These are phyloP conservation scores for Phalera bucephala DNA, from an alignment of 2,888 invertebrate genomes.

Conservation along the genomic window DNA sequence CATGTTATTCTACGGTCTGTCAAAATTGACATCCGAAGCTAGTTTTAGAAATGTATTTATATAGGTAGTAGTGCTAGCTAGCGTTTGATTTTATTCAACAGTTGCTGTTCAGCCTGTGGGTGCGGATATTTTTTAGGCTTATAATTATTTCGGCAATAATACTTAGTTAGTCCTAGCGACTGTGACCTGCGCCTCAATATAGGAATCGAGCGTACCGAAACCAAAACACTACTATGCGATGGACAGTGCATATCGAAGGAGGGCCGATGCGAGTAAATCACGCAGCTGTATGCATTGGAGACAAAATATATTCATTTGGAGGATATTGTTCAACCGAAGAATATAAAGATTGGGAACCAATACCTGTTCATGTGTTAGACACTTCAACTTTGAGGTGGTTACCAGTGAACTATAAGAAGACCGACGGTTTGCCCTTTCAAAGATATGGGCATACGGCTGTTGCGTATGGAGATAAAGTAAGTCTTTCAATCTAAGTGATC, in stretches of 20 bases:
- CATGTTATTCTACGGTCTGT: too few relatives aligned
- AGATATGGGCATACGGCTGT: conserved; percentile 97
- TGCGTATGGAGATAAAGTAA: conserved; percentile 86
- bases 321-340: conserved; percentile 95
- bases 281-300: conserved; percentile 92
- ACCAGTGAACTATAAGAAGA: conserved; percentile 75
- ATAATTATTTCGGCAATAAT: too few relatives aligned
- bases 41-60: too few relatives aligned
- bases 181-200: too few relatives aligned
- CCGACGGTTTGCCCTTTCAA: conserved; percentile 87
- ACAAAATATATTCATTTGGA: conserved; percentile 94
- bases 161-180: too few relatives aligned
- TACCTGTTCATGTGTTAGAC: conserved; percentile 94
- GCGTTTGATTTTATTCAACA: too few relatives aligned
- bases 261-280: conserved; percentile 96
- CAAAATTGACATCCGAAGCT: too few relatives aligned
- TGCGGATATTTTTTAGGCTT: too few relatives aligned
- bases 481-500: too few relatives aligned
- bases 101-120: too few relatives aligned
- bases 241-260: conserved; percentile 94
- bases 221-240: conserved; percentile 88
- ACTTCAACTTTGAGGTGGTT: conserved; percentile 87
- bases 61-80: too few relatives aligned
- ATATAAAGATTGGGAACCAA: conserved; percentile 88
- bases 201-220: too few relatives aligned